A percentile compares a stretch with the other conserved stretches of the same genome.
phyloP scores from a whole-genome alignment of 2,888 invertebrate species.

The Ichneumoninae sp. region DNA sequence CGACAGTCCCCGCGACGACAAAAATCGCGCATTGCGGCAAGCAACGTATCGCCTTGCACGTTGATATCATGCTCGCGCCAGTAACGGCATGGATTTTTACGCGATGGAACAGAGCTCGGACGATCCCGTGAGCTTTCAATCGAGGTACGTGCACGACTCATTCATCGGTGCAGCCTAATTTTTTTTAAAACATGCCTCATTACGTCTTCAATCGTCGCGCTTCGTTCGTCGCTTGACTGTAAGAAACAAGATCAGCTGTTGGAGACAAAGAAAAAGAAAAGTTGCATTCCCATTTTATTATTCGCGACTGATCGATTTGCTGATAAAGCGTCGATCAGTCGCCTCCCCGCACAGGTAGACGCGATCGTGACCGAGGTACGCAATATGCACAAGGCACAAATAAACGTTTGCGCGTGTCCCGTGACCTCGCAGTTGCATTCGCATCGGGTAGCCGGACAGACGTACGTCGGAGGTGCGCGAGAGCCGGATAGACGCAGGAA shows the following conservation, averaged over 20 bases:
- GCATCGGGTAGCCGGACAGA: constrained; percentile 28
- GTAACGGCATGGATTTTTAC: constrained; percentile 29
- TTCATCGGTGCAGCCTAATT: neutral
- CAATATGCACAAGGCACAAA: constrained; percentile 15
- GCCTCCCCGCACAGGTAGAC: neutral
- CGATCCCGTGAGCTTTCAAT: constrained; percentile 42
- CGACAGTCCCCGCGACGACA: constrained; percentile 28
- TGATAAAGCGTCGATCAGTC: neutral
- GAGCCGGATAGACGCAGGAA: neutral
- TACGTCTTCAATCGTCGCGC: neutral
- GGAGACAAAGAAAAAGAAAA: neutral
- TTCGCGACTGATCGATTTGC: neutral
- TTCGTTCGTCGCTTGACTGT: neutral
- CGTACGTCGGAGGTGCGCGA: neutral
- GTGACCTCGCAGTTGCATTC: constrained; percentile 61
- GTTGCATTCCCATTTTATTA: neutral
- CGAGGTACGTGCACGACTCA: constrained; percentile 37
- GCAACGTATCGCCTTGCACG: constrained; percentile 7
- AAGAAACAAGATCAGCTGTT: neutral
- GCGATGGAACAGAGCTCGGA: constrained; percentile 12
- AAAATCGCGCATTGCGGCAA: constrained; percentile 64
- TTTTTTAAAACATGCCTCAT: neutral
- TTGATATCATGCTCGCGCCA: constrained; percentile 32
- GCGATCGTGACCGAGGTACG: neutral
- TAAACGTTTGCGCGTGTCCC: constrained; percentile 64